Evolutionary conservation across 2,797 vertebrate genomes (phyloP).

Genomic region (Pseudopleuronectes americanus): DNA sequence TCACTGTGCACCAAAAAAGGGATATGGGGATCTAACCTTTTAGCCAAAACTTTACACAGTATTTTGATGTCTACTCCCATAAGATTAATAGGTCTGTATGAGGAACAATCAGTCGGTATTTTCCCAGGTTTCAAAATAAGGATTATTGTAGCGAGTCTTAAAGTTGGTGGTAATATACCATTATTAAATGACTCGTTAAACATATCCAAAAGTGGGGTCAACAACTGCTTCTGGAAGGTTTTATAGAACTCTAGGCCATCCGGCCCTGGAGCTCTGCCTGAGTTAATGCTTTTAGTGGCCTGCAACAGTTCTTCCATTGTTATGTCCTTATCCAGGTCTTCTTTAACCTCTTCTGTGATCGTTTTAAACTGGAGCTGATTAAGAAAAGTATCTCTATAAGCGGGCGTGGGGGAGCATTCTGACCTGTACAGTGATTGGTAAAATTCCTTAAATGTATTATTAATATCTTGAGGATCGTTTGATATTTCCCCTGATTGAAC

Average conservation of each 20-base stretch:
- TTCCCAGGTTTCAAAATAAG: constrained; percentile 19
- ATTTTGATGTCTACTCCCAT: constrained; percentile 24
- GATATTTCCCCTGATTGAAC: neutral
- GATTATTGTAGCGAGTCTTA: constrained; percentile 8
- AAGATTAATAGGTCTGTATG: constrained; percentile 14
- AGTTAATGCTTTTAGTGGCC: neutral
- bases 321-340: neutral
- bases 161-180: neutral
- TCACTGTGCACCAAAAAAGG: neutral
- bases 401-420: neutral
- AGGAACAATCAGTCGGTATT: constrained; percentile 4
- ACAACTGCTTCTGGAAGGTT: constrained; percentile 11
- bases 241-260: no score
- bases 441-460: neutral
- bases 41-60: neutral
- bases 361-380: neutral
- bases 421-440: constrained; percentile 4
- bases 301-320: neutral
- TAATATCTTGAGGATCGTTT: no score
- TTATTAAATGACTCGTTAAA: constrained; percentile 3
- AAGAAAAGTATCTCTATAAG: constrained; percentile 10
- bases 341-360: constrained; percentile 1
- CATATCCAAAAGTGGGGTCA: constrained; percentile 6
- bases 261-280: neutral
- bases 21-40: constrained; percentile 10